phyloP scores from a whole-genome alignment of 2,888 invertebrate genomes.

The Cataglyphis albicans region DNA sequence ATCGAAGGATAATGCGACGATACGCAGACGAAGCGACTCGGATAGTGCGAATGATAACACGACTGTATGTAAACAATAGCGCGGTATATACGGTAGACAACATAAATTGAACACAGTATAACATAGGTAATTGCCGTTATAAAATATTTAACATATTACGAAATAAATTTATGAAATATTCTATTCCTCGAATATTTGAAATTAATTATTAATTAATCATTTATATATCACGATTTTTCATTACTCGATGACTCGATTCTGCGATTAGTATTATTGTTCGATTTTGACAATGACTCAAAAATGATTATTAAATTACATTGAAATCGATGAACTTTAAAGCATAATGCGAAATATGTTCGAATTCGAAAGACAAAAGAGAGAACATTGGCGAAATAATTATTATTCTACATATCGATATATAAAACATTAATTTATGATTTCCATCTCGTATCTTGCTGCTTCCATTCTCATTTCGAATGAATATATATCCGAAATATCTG shows the following conservation, averaged over 20 bases:
- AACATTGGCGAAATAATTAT: constrained; percentile 1
- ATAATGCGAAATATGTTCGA: background rate
- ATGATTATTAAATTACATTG: background rate
- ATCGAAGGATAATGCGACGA: background rate
- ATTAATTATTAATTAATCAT: background rate
- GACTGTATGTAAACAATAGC: background rate
- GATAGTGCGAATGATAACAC: background rate
- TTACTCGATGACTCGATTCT: background rate
- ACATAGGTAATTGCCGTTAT: background rate
- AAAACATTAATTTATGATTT: background rate
- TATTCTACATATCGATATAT: background rate
- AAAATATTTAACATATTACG: background rate
- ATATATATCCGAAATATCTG: background rate
- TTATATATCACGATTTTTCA: background rate
- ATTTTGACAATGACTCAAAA: background rate
- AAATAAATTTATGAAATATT: background rate
- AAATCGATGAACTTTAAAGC: background rate
- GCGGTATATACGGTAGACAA: background rate
- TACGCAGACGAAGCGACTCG: background rate
- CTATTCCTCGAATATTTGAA: background rate
- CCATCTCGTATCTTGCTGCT: background rate
- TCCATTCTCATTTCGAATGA: background rate
- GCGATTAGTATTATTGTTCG: background rate
- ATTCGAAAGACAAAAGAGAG: background rate
- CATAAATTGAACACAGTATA: background rate